These are phyloP conservation scores for Cephus sareptanus DNA, from an alignment of 2,888 invertebrate species.

Conservation along the genomic window DNA sequence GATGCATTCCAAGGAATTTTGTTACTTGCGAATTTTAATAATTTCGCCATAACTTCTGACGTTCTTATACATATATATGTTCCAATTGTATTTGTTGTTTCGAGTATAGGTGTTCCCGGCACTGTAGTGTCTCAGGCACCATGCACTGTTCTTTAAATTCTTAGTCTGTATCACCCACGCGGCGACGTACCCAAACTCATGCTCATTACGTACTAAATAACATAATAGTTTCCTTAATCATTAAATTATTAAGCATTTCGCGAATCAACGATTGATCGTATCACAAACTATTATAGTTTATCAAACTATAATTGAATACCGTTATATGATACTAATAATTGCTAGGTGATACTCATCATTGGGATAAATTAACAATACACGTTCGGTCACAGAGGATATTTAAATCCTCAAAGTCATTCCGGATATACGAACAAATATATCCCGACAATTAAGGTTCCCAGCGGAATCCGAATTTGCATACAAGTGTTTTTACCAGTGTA, in stretches of 20 bases:
- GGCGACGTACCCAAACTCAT: slow-evolving; percentile 61
- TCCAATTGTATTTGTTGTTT: slow-evolving; percentile 6
- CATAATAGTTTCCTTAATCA: not conserved
- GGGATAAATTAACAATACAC: not conserved
- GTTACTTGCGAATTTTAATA: not conserved
- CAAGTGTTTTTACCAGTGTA: not conserved
- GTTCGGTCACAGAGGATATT: not conserved
- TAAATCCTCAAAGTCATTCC: not conserved
- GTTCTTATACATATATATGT: not conserved
- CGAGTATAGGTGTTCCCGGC: not conserved
- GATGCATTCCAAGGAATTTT: not conserved
- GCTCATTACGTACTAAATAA: slow-evolving; percentile 30
- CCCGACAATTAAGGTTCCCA: not conserved
- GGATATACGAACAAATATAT: not conserved
- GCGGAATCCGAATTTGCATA: not conserved
- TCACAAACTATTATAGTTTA: too few relatives aligned
- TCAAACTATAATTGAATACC: too few relatives aligned
- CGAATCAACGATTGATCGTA: too few relatives aligned
- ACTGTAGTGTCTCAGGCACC: slow-evolving; percentile 21
- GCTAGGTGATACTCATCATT: not conserved
- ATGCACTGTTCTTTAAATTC: slow-evolving; percentile 16
- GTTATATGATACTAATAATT: not conserved
- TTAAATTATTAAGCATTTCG: too few relatives aligned
- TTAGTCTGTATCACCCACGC: slow-evolving; percentile 36
- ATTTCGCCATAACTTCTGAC: not conserved